Conservation (phyloP, 2,113 vertebrate genomes). For the Porphyrio hochstetteri region DNA sequence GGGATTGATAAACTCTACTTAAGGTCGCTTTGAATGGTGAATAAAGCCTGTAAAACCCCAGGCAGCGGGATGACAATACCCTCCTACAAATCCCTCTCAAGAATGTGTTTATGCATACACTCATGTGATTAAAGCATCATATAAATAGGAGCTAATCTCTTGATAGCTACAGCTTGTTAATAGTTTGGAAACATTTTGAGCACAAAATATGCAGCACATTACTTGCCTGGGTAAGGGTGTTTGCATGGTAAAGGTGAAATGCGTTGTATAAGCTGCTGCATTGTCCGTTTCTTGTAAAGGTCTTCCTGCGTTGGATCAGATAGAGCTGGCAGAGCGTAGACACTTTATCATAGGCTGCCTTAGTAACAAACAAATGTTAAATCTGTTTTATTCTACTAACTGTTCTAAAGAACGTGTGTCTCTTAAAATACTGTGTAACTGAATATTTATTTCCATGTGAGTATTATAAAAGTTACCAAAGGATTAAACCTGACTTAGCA, state of each 20-base stretch:
- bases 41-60: neutral
- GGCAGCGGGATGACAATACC: neutral
- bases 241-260: conserved; percentile 65
- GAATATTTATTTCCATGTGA: conserved; percentile 84
- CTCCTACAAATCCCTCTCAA: conserved; percentile 15
- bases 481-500: conserved; percentile 75
- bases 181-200: conserved; percentile 67
- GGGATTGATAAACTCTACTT: neutral
- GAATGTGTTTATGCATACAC: conserved; percentile 46
- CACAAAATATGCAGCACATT: conserved; percentile 70
- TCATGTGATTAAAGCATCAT: conserved; percentile 54
- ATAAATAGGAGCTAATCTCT: conserved; percentile 65
- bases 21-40: neutral
- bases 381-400: conserved; percentile 72
- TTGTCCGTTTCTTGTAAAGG: conserved; percentile 45
- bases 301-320: conserved; percentile 63
- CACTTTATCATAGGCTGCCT: conserved; percentile 79
- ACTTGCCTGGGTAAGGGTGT: conserved; percentile 63
- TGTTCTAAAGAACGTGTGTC: conserved; percentile 72
- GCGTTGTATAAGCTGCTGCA: conserved; percentile 43
- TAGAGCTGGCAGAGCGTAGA: conserved; percentile 71
- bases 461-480: conserved; percentile 89
- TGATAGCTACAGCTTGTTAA: conserved; percentile 58
- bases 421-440: conserved; percentile 76
- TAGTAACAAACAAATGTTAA: conserved; percentile 75